Conservation (phyloP, 1,140 invertebrate genomes). For the Drosophila guanche region DNA sequence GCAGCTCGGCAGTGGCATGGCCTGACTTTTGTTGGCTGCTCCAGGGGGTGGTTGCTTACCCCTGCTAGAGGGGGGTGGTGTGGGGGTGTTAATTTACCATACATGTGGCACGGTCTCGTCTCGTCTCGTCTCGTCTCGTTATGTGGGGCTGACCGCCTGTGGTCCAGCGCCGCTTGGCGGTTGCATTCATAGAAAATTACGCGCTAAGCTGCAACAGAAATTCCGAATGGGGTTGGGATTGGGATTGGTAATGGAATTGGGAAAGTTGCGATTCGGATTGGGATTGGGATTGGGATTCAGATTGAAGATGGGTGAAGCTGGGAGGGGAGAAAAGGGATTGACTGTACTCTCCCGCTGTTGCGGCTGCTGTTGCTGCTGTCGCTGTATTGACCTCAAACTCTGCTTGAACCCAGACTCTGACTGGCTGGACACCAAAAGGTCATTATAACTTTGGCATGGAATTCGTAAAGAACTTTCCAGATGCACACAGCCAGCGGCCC, state of each 20-base stretch:
- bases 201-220: slow-evolving; percentile 45
- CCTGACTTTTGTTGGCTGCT: too few relatives aligned
- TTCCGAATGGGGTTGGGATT: slow-evolving; percentile 10
- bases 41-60: neutral
- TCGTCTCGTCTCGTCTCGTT: slow-evolving; percentile 7
- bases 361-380: too few relatives aligned
- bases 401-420: too few relatives aligned
- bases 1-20: slow-evolving; percentile 28
- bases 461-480: slow-evolving; percentile 1
- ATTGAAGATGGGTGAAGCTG: neutral
- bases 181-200: slow-evolving; percentile 58
- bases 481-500: too few relatives aligned
- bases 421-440: slow-evolving; percentile 36
- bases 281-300: slow-evolving; percentile 15
- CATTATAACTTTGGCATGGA: slow-evolving; percentile 60
- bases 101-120: slow-evolving; percentile 41
- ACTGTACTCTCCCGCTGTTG: neutral
- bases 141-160: slow-evolving; percentile 50
- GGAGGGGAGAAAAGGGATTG: slow-evolving; percentile 20
- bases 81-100: slow-evolving; percentile 49
- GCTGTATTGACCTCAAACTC: too few relatives aligned
- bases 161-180: slow-evolving; percentile 36
- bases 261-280: neutral
- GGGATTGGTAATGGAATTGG: neutral
- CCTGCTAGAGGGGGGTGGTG: neutral